A percentile compares a stretch with the other conserved stretches of the same genome.
phyloP scores from a whole-genome alignment of 2,888 invertebrate species.

The Eupeodes luniger region DNA sequence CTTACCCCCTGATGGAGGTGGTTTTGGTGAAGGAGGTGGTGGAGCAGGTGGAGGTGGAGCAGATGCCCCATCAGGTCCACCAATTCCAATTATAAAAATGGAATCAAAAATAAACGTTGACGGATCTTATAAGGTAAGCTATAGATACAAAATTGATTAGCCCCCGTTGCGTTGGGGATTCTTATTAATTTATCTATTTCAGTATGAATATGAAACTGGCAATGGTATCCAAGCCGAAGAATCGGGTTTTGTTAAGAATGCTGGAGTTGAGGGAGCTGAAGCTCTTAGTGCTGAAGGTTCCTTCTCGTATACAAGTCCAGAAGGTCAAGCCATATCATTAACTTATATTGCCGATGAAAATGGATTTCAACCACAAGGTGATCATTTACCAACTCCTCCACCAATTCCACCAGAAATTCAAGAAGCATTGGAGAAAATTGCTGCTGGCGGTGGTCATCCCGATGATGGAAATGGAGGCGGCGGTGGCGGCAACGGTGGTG shows the following conservation, averaged over 20 bases:
- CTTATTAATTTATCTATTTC: conserved; percentile 65
- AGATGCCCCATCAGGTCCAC: conserved; percentile 78
- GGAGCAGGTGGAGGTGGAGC: conserved; percentile 74
- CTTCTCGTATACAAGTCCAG: conserved; percentile 89
- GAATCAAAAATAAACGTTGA: conserved; percentile 82
- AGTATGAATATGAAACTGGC: conserved; percentile 90
- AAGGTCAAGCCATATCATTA: conserved; percentile 87
- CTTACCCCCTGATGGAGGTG: conserved; percentile 78
- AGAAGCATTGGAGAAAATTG: conserved; percentile 82
- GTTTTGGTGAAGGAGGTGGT: conserved; percentile 72
- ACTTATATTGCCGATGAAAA: conserved; percentile 90
- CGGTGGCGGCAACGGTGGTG: conserved; percentile 68
- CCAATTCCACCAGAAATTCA: conserved; percentile 91
- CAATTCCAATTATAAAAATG: conserved; percentile 82
- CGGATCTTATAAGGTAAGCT: conserved; percentile 82
- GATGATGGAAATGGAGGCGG: conserved; percentile 80
- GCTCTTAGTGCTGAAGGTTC: conserved; percentile 89
- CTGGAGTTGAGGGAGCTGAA: conserved; percentile 87
- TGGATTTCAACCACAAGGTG: conserved; percentile 87
- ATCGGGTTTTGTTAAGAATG: conserved; percentile 89
- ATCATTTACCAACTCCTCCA: conserved; percentile 92
- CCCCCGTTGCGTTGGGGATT: no score
- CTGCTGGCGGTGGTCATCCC: conserved; percentile 81
- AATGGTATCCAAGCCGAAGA: conserved; percentile 90
- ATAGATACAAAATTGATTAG: neutral